Base-by-base conservation (phyloP, 2,113 vertebrate genomes). In the Leucosticte australis region DNA sequence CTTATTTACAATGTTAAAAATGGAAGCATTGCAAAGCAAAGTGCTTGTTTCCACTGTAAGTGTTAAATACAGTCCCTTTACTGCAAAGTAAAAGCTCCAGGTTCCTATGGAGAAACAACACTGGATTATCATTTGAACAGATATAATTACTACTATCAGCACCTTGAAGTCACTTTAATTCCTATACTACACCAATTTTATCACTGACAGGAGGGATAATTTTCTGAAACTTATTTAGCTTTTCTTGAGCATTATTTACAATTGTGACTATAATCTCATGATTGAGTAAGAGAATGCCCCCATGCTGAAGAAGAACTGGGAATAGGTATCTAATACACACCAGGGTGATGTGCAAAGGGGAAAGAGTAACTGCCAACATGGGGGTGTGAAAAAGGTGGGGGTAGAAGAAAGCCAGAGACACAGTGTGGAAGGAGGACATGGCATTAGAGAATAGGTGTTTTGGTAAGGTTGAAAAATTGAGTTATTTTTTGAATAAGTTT, bases 71-170 rank as follows among this genome's bases (percentile, higher is more conserved):
- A 59, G 50, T 63, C 52, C 39, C 62, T 92, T 83, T 57, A 59
- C 44, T 27, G 59, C 33, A 85, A 60, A 89, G 41, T 89, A 92
- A 92, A 93, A 70, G 47, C 73, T 96, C 83, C 71, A 69, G 41
- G 49, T 93, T 93, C 65, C 67, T 79, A 63, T 15, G 1, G 46
- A 92, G 56, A 87, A 94, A 52, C 27, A 94, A 87, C 19, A 41
- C 3, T 92, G 68, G 68, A 85, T 95, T 95, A 93, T 87, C 26
- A 78, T 93, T 93, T 93, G 67, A 92, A 94, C 59, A 87, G 65
- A 83, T 92, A 73, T 83, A 91, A 91, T 93, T 92, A 78, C 73
- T 94, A 63, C 71, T 91, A 94, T 91, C 83, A 94, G 82, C 62
- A 92, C 64, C 39, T 60, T 65, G 65, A 83, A 92, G 80, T 73